Evolutionary conservation across 2,113 vertebrate genomes (phyloP).

Genomic region (Sebastes schlegelii): DNA sequence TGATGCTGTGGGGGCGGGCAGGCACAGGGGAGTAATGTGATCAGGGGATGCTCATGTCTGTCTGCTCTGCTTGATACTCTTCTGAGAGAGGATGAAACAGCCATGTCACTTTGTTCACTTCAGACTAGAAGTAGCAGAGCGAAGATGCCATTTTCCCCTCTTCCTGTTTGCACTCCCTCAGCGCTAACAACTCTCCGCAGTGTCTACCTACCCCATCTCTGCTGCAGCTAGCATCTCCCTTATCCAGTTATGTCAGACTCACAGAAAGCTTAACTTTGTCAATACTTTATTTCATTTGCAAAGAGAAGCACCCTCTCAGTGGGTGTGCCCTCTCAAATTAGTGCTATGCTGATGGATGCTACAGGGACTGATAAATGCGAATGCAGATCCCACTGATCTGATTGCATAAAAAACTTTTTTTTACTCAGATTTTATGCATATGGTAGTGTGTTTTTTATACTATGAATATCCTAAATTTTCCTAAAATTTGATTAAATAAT

Average conservation of each 20-base stretch:
- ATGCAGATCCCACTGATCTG: too few species aligned
- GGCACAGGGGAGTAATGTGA: slow-evolving; percentile 69
- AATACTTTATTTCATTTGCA: too few species aligned
- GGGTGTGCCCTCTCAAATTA: too few species aligned
- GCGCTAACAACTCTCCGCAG: neutral
- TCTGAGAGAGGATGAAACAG: slow-evolving; percentile 30
- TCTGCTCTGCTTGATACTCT: slow-evolving; percentile 44
- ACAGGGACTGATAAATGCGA: too few species aligned
- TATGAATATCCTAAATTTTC: too few species aligned
- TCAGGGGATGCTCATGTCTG: slow-evolving; percentile 58
- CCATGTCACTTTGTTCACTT: slow-evolving; percentile 55
- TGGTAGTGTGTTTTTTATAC: too few species aligned
- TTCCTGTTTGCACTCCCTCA: neutral
- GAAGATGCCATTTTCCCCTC: slow-evolving; percentile 36
- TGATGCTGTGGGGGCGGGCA: slow-evolving; percentile 56
- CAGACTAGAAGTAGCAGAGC: slow-evolving; percentile 11
- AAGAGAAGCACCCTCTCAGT: too few species aligned
- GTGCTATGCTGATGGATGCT: too few species aligned
- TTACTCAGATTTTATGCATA: too few species aligned
- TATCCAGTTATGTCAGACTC: slow-evolving; percentile 41
- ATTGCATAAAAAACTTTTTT: too few species aligned
- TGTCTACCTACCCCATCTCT: slow-evolving; percentile 12
- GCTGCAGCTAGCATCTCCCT: slow-evolving; percentile 30
- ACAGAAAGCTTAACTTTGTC: neutral
- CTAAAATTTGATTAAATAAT: too few species aligned